These are phyloP conservation scores for Desoria tigrina DNA, from an alignment of 2,888 invertebrate genomes.

Conservation along the genomic window DNA sequence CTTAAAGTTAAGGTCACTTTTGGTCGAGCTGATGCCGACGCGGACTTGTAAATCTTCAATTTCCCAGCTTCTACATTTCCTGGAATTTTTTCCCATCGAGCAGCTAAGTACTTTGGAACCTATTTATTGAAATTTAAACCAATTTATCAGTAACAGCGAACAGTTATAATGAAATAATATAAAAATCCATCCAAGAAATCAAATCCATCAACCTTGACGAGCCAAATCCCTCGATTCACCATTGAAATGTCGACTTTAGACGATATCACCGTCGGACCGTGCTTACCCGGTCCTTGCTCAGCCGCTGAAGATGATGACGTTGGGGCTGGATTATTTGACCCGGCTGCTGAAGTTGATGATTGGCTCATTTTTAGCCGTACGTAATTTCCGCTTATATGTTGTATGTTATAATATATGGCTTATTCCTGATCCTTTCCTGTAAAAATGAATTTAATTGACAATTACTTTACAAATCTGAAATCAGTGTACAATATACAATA, in stretches of 20 bases:
- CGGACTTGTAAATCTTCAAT: slow-evolving; percentile 69
- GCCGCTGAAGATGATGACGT: neutral
- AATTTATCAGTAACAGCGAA: too few species aligned
- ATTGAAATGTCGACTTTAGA: slow-evolving; percentile 78
- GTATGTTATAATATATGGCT: too few species aligned
- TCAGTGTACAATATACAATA: too few species aligned
- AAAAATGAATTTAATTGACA: too few species aligned
- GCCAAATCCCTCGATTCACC: slow-evolving; percentile 89
- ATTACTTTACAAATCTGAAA: too few species aligned
- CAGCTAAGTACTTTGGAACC: slow-evolving; percentile 90
- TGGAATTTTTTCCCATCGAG: slow-evolving; percentile 90
- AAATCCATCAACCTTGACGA: slow-evolving; percentile 69
- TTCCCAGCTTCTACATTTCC: slow-evolving; percentile 91
- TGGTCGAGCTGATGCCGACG: slow-evolving; percentile 67
- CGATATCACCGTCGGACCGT: slow-evolving; percentile 16
- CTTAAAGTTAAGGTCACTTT: slow-evolving; percentile 85
- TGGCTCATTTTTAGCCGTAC: slow-evolving; percentile 23
- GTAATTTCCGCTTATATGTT: too few species aligned
- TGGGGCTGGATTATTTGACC: too few species aligned
- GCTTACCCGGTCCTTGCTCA: neutral
- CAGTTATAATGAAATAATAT: slow-evolving; percentile 2
- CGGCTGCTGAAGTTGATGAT: neutral
- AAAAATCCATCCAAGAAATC: neutral
- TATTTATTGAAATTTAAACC: slow-evolving; percentile 53
- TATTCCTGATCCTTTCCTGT: too few species aligned